These are phyloP conservation scores for Loriculus beryllinus DNA, from an alignment of 2,797 vertebrate species.

Conservation along the genomic window DNA sequence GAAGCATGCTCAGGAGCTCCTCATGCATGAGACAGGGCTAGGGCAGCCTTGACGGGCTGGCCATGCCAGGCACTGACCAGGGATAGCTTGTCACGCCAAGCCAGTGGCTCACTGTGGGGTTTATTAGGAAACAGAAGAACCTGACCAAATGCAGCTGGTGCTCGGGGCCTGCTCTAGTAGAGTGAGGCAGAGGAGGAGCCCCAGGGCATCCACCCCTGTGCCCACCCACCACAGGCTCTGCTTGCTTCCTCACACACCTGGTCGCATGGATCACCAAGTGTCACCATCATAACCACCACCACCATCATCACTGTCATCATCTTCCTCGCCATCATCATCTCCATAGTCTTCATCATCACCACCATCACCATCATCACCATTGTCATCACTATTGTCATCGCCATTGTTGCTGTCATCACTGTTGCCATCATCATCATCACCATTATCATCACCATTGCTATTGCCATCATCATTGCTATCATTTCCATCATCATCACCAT, in stretches of 20 bases:
- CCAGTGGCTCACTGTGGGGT: background rate
- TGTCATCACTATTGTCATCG: background rate
- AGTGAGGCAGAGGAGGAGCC: background rate
- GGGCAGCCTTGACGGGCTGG: background rate
- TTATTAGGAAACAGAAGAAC: slow-evolving; percentile 1
- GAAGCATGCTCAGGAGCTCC: background rate
- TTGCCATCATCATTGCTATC: rapidly evolving
- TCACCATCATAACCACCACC: background rate
- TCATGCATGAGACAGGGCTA: background rate
- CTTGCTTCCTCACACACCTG: rapidly evolving
- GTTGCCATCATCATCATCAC: background rate
- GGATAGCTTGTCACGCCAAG: background rate
- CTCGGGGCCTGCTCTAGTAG: background rate
- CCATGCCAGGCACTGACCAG: background rate
- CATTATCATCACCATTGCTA: too few relatives aligned
- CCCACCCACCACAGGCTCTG: background rate
- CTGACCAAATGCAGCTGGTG: rapidly evolving
- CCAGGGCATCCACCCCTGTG: rapidly evolving
- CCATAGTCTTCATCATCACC: background rate
- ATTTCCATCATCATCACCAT: too few relatives aligned
- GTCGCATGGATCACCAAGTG: background rate
- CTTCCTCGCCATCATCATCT: rapidly evolving
- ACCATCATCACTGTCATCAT: background rate
- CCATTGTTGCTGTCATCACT: background rate
- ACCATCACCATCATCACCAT: background rate